Base-by-base conservation (phyloP, 2,113 vertebrate genomes). In the Onychostruthus taczanowskii region DNA sequence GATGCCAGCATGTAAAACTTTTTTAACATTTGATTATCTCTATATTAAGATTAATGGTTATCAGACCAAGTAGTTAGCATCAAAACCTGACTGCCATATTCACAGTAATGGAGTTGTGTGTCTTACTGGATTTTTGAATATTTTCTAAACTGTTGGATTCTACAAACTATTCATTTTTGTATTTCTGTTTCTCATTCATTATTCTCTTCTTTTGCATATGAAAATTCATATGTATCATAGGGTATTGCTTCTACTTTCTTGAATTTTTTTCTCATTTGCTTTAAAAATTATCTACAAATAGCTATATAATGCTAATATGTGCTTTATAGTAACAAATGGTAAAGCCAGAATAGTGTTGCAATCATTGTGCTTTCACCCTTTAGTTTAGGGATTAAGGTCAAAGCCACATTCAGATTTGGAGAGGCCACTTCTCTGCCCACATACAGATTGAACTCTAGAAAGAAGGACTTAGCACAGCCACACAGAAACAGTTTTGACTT, bases 31-130 rank as follows among this genome's bases (percentile, higher is more conserved):
- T 53, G 0, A 5, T 50, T 68, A 6, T 41, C 21, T 76, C 58
- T 0, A 0, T 63, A 15, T 72, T 79, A 43, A 82, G 3, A 1
- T 30, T 50, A 66, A 33, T 8, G 28, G 6, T 6, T 64, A 35
- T 14, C 27, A 8, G 12, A 49, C 5, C 5, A 35, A 72, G 13
- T 5, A 44, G 7, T 11, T 31, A 22, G 6, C 27, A 77, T 31
- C 35, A 46, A 70, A 91, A 78, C 9, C 16, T 63, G 23, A 35
- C 27, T 70, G 20, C 47, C 10, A 11, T 49, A 30, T 58, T 77
- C n/a, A 41, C 28, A 37, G 3, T 20, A 78, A 26, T 13, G 23
- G 21, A 74, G 17, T 26, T 66, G 4, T 7, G 39, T 10, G 4
- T 64, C 44, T 41, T 21, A 17, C 11, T 75, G 24, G 14, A 63